Base-by-base conservation (phyloP, 2,888 invertebrate genomes). In the Anthophora plumipes region DNA sequence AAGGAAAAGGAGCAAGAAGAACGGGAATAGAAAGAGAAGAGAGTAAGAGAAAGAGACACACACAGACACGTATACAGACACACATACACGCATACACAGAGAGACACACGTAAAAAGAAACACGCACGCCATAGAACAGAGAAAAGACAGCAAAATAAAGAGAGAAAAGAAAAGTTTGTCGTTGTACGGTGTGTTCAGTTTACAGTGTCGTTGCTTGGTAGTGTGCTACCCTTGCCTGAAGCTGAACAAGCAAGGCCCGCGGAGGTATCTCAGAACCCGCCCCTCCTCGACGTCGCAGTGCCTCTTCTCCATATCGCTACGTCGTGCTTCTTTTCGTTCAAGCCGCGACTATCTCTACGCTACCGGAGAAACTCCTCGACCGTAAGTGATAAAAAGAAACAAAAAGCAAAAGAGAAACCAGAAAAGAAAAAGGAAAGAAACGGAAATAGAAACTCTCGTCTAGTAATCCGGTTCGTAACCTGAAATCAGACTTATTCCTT, bases 181-280 rank as follows among this genome's bases (percentile, higher is more conserved):
- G 76, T 76, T 63, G 75, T 70, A 82, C 73, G 74, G 79, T 82
- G 68, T 59, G 85, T 82, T 76, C 75, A 83, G 84, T 85, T 85
- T 69, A 79, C 50, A 77, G 85, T 85, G 87, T 86, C 76, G 73
- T 86, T 68, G 85, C 71, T 80, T 80, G 85, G 68, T 85, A 87
- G 85, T 87, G 85, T 85, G 82, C 82, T 85, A 87, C 66, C 82
- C 74, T 76, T 79, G 79, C 77, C 67, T 75, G 85, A 85, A 72
- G 85, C 70, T 78, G 85, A 82, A 73, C 67, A 77, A 86, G 85
- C 78, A 88, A 86, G 84, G 72, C 78, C 88, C 88, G 86, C 88
- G 86, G 86, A 88, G 88, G 88, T 86, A 86, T 82, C 77, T 82
- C 80, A 88, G 86, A 88, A 84, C 86, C 86, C 87, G 82, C 88